These are phyloP conservation scores for Acipenser ruthenus DNA, from an alignment of 2,797 vertebrate species.

Conservation along the genomic window DNA sequence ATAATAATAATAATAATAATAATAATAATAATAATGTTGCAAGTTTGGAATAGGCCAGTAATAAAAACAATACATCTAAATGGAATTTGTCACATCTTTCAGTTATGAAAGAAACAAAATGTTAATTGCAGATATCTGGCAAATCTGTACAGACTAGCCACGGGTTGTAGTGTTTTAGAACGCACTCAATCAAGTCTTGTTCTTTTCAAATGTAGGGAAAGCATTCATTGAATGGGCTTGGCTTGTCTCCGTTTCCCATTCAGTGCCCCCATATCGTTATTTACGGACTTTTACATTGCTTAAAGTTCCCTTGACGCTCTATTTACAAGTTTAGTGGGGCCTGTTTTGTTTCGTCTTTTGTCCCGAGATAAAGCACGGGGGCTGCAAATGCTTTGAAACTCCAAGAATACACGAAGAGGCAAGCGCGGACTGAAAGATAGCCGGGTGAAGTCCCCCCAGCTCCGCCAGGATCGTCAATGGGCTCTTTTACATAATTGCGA, in stretches of 20 bases:
- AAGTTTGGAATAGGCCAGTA: neutral
- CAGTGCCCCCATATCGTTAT: neutral
- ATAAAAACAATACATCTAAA: too few species aligned
- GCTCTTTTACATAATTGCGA: slow-evolving; percentile 17
- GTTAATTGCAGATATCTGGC: neutral
- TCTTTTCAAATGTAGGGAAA: neutral
- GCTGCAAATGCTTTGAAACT: slow-evolving; percentile 5
- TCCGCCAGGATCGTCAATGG: slow-evolving; percentile 14
- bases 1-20: neutral
- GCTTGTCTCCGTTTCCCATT: slow-evolving; percentile 3
- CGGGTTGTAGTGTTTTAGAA: slow-evolving; percentile 2
- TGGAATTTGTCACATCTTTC: neutral
- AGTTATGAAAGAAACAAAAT: neutral
- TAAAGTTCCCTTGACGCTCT: slow-evolving; percentile 7
- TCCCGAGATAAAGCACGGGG: slow-evolving; percentile 5
- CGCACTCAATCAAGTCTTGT: slow-evolving; percentile 1
- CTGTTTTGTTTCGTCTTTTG: slow-evolving; percentile 3
- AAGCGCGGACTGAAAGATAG: slow-evolving; percentile 1
- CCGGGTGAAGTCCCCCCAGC: slow-evolving; percentile 1
- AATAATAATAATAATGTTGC: neutral
- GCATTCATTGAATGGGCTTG: slow-evolving; percentile 14
- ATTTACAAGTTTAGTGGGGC: neutral
- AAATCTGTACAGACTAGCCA: neutral
- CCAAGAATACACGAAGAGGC: neutral
- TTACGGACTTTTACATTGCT: slow-evolving; percentile 9